Base-by-base conservation (phyloP, 1,140 invertebrate genomes). In the Chironomus striatipennis region DNA sequence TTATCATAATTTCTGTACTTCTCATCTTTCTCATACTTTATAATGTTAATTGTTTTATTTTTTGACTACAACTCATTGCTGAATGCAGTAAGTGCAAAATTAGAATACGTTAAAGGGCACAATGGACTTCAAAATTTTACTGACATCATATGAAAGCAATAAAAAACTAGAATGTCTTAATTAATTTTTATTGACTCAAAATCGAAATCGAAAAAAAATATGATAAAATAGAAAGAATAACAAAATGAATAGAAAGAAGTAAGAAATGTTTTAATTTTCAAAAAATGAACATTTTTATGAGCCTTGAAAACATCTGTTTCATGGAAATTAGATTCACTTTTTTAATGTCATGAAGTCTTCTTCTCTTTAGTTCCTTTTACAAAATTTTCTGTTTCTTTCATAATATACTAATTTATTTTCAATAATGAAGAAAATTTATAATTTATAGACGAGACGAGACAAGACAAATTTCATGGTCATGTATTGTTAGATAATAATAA, bases 311-410 rank as follows among this genome's bases (percentile, higher is more conserved):
- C 47, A 57, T 57, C 47, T 57, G 47, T 57, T 57, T 57, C 47
- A 57, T 57, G 47, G 47, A 57, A 57, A 57, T 57, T 57, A 57
- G 47, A 57, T 15, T 57, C 8, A 57, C 47, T 15, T n/a, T 57
- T 57, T n/a, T 57, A 57, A 57, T 57, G 47, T 57, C 47, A 57
- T 57, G 47, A 57, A 57, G 47, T 57, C n/a, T 57, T 57, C 47
- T n/a, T n/a, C n/a, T 57, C 15, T 57, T 57, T n/a, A 15, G 24
- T 34, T 34, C 24, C 43, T 47, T 47, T 57, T 57, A n/a, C 12
- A n/a, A n/a, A 43, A n/a, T 57, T 57, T 10, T 57, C n/a, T 57
- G n/a, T 57, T 57, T 57, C 12, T 57, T 57, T 57, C 12, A 57
- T 57, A 47, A 15, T 43, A 10, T 47, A 47, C 9, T 47, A 15